These are phyloP conservation scores for Theristicus caerulescens DNA, from an alignment of 2,113 vertebrate species.

Conservation along the genomic window DNA sequence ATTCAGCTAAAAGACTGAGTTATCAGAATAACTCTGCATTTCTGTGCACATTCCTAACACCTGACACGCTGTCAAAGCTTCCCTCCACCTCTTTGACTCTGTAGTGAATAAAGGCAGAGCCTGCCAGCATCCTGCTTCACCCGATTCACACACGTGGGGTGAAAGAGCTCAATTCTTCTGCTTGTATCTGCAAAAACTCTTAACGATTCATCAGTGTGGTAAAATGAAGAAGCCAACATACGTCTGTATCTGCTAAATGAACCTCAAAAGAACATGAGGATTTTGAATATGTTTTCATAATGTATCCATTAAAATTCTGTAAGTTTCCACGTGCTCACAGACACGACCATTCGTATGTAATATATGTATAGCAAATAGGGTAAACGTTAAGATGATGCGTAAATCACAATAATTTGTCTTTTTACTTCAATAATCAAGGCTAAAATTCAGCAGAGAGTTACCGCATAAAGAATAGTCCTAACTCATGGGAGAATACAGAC, in stretches of 20 bases:
- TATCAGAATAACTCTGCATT: neutral
- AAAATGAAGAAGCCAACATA: neutral
- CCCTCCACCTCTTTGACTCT: neutral
- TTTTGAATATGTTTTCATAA: neutral
- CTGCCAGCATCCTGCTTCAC: neutral
- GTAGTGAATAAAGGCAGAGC: neutral
- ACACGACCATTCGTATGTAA: fast-evolving
- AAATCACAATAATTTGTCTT: neutral
- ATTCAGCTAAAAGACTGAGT: neutral
- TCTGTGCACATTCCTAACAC: neutral
- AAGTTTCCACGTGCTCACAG: neutral
- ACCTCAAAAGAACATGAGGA: neutral
- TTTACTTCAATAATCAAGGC: neutral
- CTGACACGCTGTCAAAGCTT: neutral
- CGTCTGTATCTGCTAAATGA: neutral
- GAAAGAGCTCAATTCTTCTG: neutral
- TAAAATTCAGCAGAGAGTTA: neutral
- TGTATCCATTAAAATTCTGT: neutral
- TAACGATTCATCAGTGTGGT: neutral
- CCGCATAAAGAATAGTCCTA: neutral
- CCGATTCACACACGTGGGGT: neutral
- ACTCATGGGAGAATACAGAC: neutral
- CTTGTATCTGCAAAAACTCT: neutral
- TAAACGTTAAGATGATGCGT: neutral
- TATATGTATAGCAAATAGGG: fast-evolving